Evolutionary conservation across 1,140 invertebrate species (phyloP).

Genomic region (Mizuhopecten yessoensis): DNA sequence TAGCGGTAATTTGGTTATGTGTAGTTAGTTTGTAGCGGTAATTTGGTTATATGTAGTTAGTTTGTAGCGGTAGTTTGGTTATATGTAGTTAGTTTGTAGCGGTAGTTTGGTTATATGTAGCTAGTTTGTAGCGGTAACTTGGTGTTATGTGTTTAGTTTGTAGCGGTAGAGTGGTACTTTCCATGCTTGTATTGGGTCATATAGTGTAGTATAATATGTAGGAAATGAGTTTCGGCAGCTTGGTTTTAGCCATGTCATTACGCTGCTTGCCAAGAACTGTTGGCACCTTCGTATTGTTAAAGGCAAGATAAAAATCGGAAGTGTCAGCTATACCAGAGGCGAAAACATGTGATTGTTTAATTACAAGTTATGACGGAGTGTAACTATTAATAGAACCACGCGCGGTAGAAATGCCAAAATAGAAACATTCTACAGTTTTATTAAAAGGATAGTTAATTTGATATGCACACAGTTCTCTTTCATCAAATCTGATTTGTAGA

Average conservation of each 20-base stretch:
- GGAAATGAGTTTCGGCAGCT: no score
- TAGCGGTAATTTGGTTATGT: no score
- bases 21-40: no score
- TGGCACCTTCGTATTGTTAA: slow-evolving; percentile 8
- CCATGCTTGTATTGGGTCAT: not conserved
- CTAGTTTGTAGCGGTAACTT: no score
- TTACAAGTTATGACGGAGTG: not conserved
- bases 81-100: no score
- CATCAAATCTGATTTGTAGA: not conserved
- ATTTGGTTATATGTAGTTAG: no score
- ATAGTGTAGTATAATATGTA: no score
- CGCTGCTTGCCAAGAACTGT: not conserved
- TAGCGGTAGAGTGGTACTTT: not conserved
- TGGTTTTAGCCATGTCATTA: no score
- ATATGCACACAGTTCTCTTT: not conserved
- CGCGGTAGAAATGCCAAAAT: not conserved
- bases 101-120: no score
- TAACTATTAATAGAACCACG: not conserved
- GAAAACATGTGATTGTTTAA: not conserved
- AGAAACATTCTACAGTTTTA: not conserved
- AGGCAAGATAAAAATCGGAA: slow-evolving; percentile 14
- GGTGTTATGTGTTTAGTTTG: not conserved
- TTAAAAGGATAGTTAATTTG: not conserved
- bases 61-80: no score
- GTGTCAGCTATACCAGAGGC: not conserved